These are phyloP conservation scores for Brachynemurus nebulosus DNA, from an alignment of 2,888 invertebrate species.

Conservation along the genomic window DNA sequence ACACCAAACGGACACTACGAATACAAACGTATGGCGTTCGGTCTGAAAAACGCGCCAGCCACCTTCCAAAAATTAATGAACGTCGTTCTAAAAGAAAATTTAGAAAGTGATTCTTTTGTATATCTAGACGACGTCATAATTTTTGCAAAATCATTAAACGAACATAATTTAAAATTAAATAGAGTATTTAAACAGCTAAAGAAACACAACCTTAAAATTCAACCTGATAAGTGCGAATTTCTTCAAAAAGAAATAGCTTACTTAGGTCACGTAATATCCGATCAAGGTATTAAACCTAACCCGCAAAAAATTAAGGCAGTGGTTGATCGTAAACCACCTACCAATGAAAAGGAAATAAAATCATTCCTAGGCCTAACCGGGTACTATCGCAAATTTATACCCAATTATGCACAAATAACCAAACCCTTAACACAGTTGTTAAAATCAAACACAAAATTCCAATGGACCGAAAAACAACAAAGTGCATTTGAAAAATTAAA, in stretches of 20 bases:
- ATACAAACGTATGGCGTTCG: no score
- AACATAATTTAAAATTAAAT: background rate
- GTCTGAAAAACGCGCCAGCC: no score
- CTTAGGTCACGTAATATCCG: background rate
- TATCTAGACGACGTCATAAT: background rate
- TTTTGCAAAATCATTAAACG: background rate
- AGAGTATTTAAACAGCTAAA: background rate
- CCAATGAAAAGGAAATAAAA: background rate
- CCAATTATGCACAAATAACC: background rate
- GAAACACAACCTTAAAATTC: background rate
- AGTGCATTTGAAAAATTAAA: no score
- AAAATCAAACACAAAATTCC: background rate
- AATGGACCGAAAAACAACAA: background rate
- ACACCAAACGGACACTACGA: background rate
- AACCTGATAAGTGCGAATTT: background rate
- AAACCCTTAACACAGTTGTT: background rate
- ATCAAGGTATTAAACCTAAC: background rate
- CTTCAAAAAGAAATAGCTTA: no score
- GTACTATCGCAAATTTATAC: no score
- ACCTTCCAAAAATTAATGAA: no score
- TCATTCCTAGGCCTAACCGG: background rate
- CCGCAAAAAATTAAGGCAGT: background rate
- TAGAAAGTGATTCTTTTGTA: no score
- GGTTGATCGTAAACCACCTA: background rate
- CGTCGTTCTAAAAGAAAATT: no score